Conservation (phyloP, 2,888 invertebrate species). For the Torymus auratus region DNA sequence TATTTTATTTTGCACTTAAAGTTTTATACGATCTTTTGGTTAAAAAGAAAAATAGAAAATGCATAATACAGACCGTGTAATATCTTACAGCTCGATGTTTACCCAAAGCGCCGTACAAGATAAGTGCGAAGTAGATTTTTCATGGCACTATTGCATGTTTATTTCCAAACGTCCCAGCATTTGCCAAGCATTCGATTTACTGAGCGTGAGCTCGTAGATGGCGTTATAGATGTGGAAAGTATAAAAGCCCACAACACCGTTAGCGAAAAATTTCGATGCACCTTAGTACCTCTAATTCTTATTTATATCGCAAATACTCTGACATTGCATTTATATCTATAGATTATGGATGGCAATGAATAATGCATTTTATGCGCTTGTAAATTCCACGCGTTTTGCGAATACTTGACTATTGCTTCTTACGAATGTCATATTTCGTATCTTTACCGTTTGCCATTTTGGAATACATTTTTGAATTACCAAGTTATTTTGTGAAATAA, state of each 20-base stretch:
- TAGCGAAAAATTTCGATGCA: not conserved
- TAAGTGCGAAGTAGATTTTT: slow-evolving; percentile 13
- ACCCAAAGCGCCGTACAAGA: not conserved
- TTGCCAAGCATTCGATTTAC: slow-evolving; percentile 7
- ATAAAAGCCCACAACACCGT: too few species aligned
- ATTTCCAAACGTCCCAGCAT: slow-evolving; percentile 8
- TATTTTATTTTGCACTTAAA: too few species aligned
- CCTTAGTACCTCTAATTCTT: slow-evolving; percentile 6
- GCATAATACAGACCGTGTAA: slow-evolving; percentile 4
- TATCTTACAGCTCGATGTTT: slow-evolving; percentile 7
- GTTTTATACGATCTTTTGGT: too few species aligned
- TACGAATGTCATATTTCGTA: too few species aligned
- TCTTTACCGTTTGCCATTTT: too few species aligned
- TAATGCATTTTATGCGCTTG: too few species aligned
- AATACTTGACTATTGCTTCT: too few species aligned
- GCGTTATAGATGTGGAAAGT: slow-evolving; percentile 1
- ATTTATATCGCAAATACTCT: slow-evolving; percentile 7
- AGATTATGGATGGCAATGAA: not conserved
- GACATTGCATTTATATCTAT: not conserved
- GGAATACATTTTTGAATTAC: too few species aligned
- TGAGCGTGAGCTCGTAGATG: slow-evolving; percentile 30
- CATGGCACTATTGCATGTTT: slow-evolving; percentile 1
- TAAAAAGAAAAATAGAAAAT: not conserved
- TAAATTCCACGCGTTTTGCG: too few species aligned
- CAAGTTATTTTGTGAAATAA: too few species aligned